Evolutionary conservation across 92 coral and sea anemone species (phyloP), one percentile per base, ranked within the genome.

Genomic region (Paragorgia papillata): DNA sequence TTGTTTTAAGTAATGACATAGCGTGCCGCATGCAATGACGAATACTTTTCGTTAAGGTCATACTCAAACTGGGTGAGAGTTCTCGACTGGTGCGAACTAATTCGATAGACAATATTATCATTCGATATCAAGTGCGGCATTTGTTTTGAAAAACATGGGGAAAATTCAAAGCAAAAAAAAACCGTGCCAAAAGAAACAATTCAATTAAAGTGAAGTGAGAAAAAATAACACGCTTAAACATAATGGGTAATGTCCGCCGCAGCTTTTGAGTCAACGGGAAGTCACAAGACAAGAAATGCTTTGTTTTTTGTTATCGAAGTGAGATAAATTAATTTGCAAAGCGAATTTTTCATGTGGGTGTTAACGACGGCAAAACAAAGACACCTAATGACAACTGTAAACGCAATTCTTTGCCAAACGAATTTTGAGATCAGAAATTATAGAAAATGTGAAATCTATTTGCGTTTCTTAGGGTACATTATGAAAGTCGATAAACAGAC

Each of bases 161-260:
- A 64, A 64, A 37, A 37, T 25, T 49, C 20, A 64, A 14, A 19
- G 0, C 31, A 33, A 19, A 24, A 33, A 19, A 24, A 20, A 40
- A 35, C 34, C 48, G 25, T 64, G 71, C 51, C 53, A 64, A 34
- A 37, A 49, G 51, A 19, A 40, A 37, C 71, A 34, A 24, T 35
- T 24, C n/a, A 37, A 35, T 37, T 64, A 40, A 37, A 19, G 48
- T n/a, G 14, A 0, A 3, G 21, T 14, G 48, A 62, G n/a, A n/a
- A 15, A 34, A 31, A 62, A 31, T 43, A 64, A 40, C 21, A 40
- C 30, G 32, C 24, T 62, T 64, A 35, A 62, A 46, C 53, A 7
- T 46, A 46, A 7, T 46, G 53, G 2, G 12, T 46, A 46, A 46
- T 15, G 53, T 46, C 10, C 10, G 43, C 43, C 2, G 2, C 53